These are phyloP conservation scores for Eptatretus atami DNA, from an alignment of 2,797 vertebrate species.

Conservation along the genomic window DNA sequence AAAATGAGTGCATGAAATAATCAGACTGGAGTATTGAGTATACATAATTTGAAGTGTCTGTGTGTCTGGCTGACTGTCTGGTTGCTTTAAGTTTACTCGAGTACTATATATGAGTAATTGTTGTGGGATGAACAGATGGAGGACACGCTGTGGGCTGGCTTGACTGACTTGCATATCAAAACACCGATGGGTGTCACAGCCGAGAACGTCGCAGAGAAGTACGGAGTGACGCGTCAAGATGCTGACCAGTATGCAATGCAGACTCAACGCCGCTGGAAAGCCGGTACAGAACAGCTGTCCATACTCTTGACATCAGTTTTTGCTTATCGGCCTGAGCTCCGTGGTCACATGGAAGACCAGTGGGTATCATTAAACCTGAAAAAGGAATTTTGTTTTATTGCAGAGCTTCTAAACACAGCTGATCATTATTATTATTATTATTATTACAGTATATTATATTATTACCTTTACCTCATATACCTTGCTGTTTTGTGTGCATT, in stretches of 20 bases:
- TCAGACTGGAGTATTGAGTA: conserved; percentile 3
- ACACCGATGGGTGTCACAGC: conserved; percentile 61
- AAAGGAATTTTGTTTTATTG: no score
- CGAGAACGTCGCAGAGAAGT: conserved; percentile 58
- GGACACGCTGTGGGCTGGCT: conserved; percentile 43
- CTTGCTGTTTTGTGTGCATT: no score
- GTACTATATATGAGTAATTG: no score
- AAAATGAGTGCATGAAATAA: no score
- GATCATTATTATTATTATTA: no score
- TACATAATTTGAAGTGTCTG: conserved; percentile 8
- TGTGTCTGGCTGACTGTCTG: background rate
- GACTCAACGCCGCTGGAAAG: conserved; percentile 66
- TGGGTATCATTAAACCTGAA: no score
- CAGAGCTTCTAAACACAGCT: no score
- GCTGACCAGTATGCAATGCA: conserved; percentile 42
- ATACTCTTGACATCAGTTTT: background rate
- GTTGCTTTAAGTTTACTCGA: background rate
- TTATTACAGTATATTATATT: no score
- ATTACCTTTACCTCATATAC: no score
- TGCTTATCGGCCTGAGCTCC: no score
- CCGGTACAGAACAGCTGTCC: conserved; percentile 20
- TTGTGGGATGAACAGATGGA: conserved; percentile 26
- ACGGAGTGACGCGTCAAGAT: conserved; percentile 40
- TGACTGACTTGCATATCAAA: conserved; percentile 48
- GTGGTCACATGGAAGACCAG: no score